Evolutionary conservation across 2,888 invertebrate genomes (phyloP), one percentile per base, ranked within the genome.

Genomic region (Agrochola litura): DNA sequence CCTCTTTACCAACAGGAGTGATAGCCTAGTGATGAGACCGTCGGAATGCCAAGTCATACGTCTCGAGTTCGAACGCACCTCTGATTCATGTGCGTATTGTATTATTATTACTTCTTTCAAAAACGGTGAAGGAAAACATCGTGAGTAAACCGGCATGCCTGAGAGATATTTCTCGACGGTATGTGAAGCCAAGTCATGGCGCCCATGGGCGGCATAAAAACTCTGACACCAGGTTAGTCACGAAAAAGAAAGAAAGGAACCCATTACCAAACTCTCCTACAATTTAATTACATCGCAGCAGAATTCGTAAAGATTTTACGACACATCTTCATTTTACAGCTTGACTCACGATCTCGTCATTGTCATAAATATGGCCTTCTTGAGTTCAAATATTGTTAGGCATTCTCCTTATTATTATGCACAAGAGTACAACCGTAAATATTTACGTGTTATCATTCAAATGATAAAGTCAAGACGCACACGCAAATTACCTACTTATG

Each of bases 361-460:
- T 41, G 52, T 80, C 64, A 25, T 80, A 65, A 65, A 79, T 6
- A 52, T n/a, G 3, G 54, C 14, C 14, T 14, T 6, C 19, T 30
- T n/a, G 30, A 37, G n/a, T 19, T 30, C 25, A 56, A 12, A 63
- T 49, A 46, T 49, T 79, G 37, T 41, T 0, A 56, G 14, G 30
- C 49, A 30, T 52, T 52, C 49, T 56, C n/a, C 14, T 14, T 25
- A 77, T 54, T 10, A 79, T 63, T 22, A 71, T 63, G 41, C 19
- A 49, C 10, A 10, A 52, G 49, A 72, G 43, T 43, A 5, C 52
- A 80, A 41, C 49, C 64, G 49, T 80, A 64, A 80, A 77, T 73
- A 65, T 65, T 80, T 73, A 80, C 52, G 64, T 9, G 6, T 49
- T 6, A 78, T 73, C 58, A 58, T 65, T 64, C 43, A 37, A 25